Evolutionary conservation across 2,113 vertebrate species (phyloP).

Genomic region (Urocynchramus pylzowi): DNA sequence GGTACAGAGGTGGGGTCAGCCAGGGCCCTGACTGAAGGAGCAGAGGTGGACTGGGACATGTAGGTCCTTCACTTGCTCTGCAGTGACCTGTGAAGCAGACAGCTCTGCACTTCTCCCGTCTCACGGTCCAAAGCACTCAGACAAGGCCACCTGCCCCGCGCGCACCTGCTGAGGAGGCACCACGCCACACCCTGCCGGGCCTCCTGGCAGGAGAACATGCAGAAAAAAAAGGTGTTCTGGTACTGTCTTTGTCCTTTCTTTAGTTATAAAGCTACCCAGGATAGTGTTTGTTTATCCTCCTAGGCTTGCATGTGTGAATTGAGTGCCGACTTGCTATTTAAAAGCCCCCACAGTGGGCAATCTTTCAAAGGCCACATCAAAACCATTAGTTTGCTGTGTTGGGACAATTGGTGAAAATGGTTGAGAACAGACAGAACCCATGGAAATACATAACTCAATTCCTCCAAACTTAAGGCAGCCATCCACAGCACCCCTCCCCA

Average conservation of each 20-base stretch:
- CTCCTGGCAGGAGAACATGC: neutral
- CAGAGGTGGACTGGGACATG: neutral
- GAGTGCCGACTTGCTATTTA: slow-evolving; percentile 37
- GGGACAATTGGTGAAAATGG: slow-evolving; percentile 56
- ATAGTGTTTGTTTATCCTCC: slow-evolving; percentile 27
- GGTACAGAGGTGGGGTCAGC: neutral
- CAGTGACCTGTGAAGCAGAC: neutral
- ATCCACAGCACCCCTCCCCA: neutral
- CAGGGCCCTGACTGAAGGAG: neutral
- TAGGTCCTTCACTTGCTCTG: neutral
- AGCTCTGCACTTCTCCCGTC: neutral
- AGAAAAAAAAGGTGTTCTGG: neutral
- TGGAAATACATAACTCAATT: slow-evolving; percentile 37
- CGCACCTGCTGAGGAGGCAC: neutral
- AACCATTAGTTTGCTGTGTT: slow-evolving; percentile 26
- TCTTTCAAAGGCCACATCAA: slow-evolving; percentile 50
- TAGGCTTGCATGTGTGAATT: neutral
- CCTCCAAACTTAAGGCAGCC: slow-evolving; percentile 46
- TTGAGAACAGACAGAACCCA: slow-evolving; percentile 18
- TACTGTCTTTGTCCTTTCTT: neutral
- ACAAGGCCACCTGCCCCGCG: fast-evolving
- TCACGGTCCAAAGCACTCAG: neutral
- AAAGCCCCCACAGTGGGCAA: slow-evolving; percentile 19
- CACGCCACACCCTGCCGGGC: fast-evolving
- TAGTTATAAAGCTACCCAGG: slow-evolving; percentile 9